Conservation (phyloP, 1,140 invertebrate species). For the Vollenhovia emeryi region DNA sequence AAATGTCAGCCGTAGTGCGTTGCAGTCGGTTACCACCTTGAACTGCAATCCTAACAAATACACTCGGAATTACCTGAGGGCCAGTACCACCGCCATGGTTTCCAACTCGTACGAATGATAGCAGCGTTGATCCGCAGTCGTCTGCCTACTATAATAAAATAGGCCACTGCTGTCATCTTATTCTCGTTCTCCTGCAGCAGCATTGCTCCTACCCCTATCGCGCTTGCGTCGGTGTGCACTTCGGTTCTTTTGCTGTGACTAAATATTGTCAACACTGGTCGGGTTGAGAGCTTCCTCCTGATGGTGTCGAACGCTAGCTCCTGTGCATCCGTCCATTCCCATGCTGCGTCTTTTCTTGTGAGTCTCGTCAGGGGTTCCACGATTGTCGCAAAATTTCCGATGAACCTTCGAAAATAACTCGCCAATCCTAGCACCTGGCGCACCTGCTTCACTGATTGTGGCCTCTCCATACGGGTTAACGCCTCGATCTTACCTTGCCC, state of each 20-base stretch:
- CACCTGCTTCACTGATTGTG: not conserved
- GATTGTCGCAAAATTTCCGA: not conserved
- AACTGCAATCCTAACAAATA: not conserved
- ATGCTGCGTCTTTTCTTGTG: not conserved
- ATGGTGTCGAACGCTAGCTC: not conserved
- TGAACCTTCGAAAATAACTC: not conserved
- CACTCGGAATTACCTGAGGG: not conserved
- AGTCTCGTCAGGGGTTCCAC: not conserved
- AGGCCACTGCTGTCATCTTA: not conserved
- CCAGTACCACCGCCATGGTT: not conserved
- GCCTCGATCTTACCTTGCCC: not conserved
- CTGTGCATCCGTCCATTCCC: too few relatives aligned
- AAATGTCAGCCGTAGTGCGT: not conserved
- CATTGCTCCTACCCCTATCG: not conserved
- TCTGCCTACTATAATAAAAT: conserved; percentile 1
- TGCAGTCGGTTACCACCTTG: conserved; percentile 7
- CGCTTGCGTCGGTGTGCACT: not conserved
- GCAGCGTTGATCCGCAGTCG: not conserved
- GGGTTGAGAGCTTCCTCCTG: not conserved
- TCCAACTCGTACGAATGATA: conserved; percentile 32
- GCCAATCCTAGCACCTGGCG: not conserved
- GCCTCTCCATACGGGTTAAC: not conserved
- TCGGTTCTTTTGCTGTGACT: not conserved
- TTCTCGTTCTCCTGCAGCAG: not conserved
- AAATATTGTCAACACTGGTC: not conserved